Evolutionary conservation across 2,888 invertebrate species (phyloP).

Genomic region (Salticus scenicus): DNA sequence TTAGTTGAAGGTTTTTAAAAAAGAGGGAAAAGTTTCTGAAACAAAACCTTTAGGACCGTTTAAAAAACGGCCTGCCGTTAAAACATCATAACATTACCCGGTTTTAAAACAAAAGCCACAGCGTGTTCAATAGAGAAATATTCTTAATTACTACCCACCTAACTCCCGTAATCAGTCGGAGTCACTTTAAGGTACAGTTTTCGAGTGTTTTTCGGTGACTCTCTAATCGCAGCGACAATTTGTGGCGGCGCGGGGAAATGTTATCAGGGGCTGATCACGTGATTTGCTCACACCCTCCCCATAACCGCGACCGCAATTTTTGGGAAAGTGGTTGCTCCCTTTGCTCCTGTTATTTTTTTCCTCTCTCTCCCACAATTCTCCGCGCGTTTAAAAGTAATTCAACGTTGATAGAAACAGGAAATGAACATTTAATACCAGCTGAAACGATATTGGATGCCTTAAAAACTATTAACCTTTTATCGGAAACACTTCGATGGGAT

Average conservation of each 20-base stretch:
- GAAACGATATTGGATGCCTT: conserved; percentile 63
- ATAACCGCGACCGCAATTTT: conserved; percentile 27
- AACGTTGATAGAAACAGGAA: conserved; percentile 62
- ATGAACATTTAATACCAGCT: conserved; percentile 62
- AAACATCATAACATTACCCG: conserved; percentile 54
- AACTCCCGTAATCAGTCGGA: conserved; percentile 45
- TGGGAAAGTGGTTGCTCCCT: conserved; percentile 31
- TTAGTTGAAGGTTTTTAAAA: conserved; percentile 44
- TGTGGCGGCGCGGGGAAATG: conserved; percentile 42
- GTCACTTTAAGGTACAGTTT: conserved; percentile 57
- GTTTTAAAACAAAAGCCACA: conserved; percentile 48
- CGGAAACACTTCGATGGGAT: neutral
- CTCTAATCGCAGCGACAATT: conserved; percentile 59
- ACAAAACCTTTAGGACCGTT: conserved; percentile 52
- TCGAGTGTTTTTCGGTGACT: conserved; percentile 55
- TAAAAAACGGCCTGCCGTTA: conserved; percentile 59
- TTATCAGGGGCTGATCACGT: conserved; percentile 52
- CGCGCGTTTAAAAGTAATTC: conserved; percentile 63
- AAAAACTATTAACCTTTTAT: conserved; percentile 69
- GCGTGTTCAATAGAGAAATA: conserved; percentile 33
- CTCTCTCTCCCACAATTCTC: conserved; percentile 7
- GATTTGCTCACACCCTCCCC: conserved; percentile 19
- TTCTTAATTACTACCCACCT: conserved; percentile 60
- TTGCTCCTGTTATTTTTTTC: too few species aligned
- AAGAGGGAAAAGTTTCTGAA: conserved; percentile 55